phyloP scores from a whole-genome alignment of 1,140 invertebrate genomes.

The Aphelinus atriplicis region DNA sequence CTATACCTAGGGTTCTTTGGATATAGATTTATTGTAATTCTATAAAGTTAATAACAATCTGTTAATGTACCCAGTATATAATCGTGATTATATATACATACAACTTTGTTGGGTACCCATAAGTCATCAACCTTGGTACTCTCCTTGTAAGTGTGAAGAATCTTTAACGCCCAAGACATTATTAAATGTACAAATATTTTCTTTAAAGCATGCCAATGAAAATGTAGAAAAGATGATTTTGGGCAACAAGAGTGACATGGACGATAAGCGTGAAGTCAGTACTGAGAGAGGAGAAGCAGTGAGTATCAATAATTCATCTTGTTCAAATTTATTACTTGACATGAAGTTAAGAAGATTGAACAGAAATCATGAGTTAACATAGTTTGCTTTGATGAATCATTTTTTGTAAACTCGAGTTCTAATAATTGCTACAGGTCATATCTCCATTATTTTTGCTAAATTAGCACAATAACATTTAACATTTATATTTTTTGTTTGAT shows the following conservation, averaged over 20 bases:
- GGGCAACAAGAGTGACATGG: slow-evolving; percentile 99
- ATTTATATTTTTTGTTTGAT: no score
- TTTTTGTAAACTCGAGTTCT: no score
- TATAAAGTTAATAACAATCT: not conserved
- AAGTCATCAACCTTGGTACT: no score
- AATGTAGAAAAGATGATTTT: slow-evolving; percentile 99
- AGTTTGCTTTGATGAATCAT: not conserved
- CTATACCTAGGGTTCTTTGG: no score
- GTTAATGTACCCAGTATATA: no score
- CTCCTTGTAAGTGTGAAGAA: no score
- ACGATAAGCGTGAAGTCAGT: slow-evolving; percentile 93
- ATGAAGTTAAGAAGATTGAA: not conserved
- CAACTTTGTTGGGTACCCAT: no score
- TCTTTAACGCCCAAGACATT: no score
- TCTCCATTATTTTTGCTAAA: not conserved
- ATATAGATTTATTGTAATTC: slow-evolving; percentile 14
- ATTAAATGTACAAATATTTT: not conserved
- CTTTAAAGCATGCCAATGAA: slow-evolving; percentile 92
- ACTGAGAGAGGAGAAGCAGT: slow-evolving; percentile 89
- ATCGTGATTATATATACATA: no score
- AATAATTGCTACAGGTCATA: no score
- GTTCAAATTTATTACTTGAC: not conserved
- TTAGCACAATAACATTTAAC: no score
- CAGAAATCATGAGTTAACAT: not conserved
- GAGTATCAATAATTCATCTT: slow-evolving; percentile 55